phyloP scores from a whole-genome alignment of 2,797 vertebrate genomes.

The Phoxinus dragarum region DNA sequence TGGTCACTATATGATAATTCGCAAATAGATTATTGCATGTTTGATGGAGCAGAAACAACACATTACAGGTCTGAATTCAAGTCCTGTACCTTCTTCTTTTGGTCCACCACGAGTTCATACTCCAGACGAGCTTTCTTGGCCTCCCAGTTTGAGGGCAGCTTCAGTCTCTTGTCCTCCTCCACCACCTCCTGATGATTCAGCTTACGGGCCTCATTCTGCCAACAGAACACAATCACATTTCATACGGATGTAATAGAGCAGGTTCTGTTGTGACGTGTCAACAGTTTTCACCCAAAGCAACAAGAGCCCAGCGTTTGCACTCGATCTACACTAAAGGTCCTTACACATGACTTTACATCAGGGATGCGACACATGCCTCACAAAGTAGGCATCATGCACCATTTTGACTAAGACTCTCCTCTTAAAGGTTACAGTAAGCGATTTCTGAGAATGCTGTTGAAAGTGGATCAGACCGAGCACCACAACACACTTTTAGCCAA shows the following conservation, averaged over 20 bases:
- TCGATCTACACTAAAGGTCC: neutral
- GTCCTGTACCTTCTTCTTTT: conserved; percentile 87
- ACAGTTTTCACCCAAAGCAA: neutral
- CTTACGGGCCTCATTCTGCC: conserved; percentile 92
- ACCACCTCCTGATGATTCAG: conserved; percentile 94
- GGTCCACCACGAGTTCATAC: conserved; percentile 87
- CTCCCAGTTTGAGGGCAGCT: conserved; percentile 94
- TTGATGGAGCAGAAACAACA: neutral
- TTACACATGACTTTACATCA: neutral
- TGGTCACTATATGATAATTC: neutral
- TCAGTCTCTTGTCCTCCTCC: conserved; percentile 94
- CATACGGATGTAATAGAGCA: neutral
- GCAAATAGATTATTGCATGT: neutral
- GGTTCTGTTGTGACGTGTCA: neutral
- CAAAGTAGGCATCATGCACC: neutral
- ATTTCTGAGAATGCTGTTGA: neutral
- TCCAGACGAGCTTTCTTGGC: conserved; percentile 93
- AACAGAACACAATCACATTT: neutral
- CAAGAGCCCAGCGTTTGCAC: neutral
- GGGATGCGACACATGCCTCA: neutral
- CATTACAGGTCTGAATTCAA: neutral
- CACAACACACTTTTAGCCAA: neutral
- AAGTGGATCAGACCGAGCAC: neutral
- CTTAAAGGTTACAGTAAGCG: neutral
- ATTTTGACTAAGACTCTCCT: neutral